phyloP scores from a whole-genome alignment of 2,888 invertebrate genomes.

The Galerucella pusilla region DNA sequence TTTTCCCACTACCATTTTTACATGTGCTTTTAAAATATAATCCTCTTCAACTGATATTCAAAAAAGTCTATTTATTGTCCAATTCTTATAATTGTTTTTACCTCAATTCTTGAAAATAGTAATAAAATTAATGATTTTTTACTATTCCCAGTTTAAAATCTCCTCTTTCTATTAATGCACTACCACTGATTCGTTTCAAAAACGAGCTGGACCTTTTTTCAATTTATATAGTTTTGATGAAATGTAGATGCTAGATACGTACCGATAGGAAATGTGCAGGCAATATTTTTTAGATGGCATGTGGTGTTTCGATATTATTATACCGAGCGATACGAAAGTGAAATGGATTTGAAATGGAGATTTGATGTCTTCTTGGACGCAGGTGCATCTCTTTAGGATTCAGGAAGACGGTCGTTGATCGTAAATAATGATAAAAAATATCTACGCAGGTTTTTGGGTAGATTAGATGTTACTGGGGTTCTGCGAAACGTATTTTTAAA shows the following conservation, averaged over 20 bases:
- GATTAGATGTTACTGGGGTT: neutral
- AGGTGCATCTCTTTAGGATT: conserved; percentile 27
- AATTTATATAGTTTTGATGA: conserved; percentile 39
- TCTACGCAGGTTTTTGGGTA: conserved; percentile 1
- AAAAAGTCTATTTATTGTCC: too few species aligned
- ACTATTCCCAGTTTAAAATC: neutral
- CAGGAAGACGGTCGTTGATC: conserved; percentile 27
- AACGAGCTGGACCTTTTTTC: conserved; percentile 21
- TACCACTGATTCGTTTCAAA: conserved; percentile 14
- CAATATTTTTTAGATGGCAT: conserved; percentile 38
- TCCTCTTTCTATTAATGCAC: neutral
- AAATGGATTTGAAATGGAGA: conserved; percentile 38
- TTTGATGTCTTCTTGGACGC: conserved; percentile 29
- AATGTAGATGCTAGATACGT: conserved; percentile 32
- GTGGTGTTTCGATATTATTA: conserved; percentile 30
- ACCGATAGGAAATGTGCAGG: conserved; percentile 37
- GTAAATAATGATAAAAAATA: conserved; percentile 18
- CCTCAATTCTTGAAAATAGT: too few species aligned
- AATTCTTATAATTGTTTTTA: too few species aligned
- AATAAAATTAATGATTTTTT: neutral
- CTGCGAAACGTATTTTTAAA: conserved; percentile 7
- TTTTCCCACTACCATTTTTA: too few species aligned
- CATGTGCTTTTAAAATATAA: too few species aligned
- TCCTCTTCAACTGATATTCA: too few species aligned
- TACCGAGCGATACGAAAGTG: conserved; percentile 33